Evolutionary conservation across 2,797 vertebrate genomes (phyloP).

Genomic region (Mionectes olivaceus): DNA sequence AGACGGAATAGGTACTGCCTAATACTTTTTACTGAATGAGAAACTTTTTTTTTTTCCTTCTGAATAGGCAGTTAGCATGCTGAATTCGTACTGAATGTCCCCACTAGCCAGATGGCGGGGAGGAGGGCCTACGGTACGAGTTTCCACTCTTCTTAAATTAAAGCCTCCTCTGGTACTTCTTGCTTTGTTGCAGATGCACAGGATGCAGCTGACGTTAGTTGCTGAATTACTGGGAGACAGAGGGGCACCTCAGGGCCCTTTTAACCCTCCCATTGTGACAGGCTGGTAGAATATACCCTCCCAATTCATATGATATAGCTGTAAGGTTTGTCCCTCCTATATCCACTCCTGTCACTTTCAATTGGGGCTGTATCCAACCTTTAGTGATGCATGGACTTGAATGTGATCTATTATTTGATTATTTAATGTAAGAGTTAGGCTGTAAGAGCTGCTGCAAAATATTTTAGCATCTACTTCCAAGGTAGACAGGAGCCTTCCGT

Average conservation of each 20-base stretch:
- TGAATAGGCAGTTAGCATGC: neutral
- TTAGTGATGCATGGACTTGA: neutral
- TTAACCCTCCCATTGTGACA: neutral
- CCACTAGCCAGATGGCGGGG: conserved; percentile 42
- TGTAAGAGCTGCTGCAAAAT: neutral
- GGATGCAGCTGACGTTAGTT: neutral
- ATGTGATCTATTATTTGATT: neutral
- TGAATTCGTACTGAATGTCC: conserved; percentile 20
- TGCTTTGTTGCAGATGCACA: neutral
- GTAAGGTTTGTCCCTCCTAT: neutral
- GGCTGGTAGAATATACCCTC: neutral
- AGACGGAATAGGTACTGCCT: neutral
- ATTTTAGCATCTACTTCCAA: neutral
- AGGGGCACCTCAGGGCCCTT: neutral
- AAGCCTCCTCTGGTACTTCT: conserved; percentile 21
- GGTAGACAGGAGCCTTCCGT: neutral
- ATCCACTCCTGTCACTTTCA: neutral
- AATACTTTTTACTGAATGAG: conserved; percentile 24
- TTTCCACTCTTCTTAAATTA: conserved; percentile 12
- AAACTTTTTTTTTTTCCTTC: neutral
- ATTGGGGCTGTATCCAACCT: neutral
- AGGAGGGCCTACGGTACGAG: neutral
- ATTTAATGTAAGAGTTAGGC: neutral
- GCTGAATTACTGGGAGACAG: neutral
- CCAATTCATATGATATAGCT: neutral